Base-by-base conservation (phyloP, 2,888 invertebrate genomes). In the Eretmocerus hayati region DNA sequence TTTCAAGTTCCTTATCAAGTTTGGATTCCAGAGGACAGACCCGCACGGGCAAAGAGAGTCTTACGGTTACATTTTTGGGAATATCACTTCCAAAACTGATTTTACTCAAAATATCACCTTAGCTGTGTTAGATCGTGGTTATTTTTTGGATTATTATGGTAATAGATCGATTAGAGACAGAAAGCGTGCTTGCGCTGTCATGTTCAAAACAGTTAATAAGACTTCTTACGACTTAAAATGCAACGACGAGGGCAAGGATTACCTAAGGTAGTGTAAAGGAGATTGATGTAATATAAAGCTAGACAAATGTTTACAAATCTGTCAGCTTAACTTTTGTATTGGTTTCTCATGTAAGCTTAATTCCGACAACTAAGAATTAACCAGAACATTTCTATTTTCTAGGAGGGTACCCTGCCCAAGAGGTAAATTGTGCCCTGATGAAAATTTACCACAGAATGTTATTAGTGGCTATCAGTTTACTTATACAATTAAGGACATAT, bases 21-120 rank as follows among this genome's bases (percentile, higher is more conserved):
- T 95, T 73, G 96, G 95, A 49, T 91, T 96, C 70, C 95, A 96
- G 74, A 93, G 94, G 74, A 94, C 95, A 13, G 90, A 92, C 71
- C 80, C 84, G 36, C 86, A 90, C 70, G 83, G 85, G 59, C 82
- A 84, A 62, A 85, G 84, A 60, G 85, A 89, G 64, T 90, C 93
- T 57, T 87, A 87, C 72, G 96, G 96, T 40, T 96, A 90, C 72
- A 91, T 97, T 61, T 97, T 91, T 70, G 97, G 97, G 13, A 96
- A 96, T 71, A 82, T 96, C 39, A 91, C 94, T 21, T 80, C 89
- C 0, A 78, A 75, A 56, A 74, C 78, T 39, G 76, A 79, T 47
- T 83, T 85, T 62, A 77, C 78, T 49, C 78, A 78, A 56, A 82
- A 83, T 11, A 78, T 88, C 31, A 91, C 90, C 15, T 81, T 95